Evolutionary conservation across 2,888 invertebrate species (phyloP).

Genomic region (Pantelozetes paolii): DNA sequence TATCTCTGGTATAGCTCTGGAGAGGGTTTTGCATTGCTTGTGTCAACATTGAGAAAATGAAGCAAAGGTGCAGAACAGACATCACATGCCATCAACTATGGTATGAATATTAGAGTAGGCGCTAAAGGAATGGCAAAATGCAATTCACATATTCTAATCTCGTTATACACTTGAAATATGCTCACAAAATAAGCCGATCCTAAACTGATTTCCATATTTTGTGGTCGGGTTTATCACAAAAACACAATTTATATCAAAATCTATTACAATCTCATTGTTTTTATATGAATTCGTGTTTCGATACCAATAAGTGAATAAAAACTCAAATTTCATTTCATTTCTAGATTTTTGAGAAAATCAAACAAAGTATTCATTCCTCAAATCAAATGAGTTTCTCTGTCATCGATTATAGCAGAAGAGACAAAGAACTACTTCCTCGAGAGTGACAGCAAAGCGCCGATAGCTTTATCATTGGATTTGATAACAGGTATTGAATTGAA

Average conservation of each 20-base stretch:
- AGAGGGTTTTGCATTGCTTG: not conserved
- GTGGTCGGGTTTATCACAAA: slow-evolving; percentile 15
- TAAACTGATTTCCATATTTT: slow-evolving; percentile 19
- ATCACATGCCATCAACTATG: slow-evolving; percentile 13
- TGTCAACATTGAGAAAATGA: slow-evolving; percentile 14
- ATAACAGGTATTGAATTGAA: not conserved
- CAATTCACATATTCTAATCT: slow-evolving; percentile 18
- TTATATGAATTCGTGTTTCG: not conserved
- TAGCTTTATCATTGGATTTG: not conserved
- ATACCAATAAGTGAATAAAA: no score
- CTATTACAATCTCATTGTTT: not conserved
- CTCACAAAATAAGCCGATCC: slow-evolving; percentile 14
- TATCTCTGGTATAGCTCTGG: not conserved
- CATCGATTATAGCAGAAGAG: not conserved
- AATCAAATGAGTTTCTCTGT: not conserved
- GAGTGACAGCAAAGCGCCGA: not conserved
- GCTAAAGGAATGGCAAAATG: not conserved
- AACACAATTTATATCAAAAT: not conserved
- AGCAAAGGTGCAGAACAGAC: slow-evolving; percentile 24
- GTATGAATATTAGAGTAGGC: slow-evolving; percentile 32
- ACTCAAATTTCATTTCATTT: no score
- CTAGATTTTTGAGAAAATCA: no score
- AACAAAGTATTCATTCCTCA: not conserved
- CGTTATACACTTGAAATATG: slow-evolving; percentile 31
- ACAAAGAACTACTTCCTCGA: not conserved